Evolutionary conservation across 2,113 vertebrate species (phyloP).

Genomic region (Stomatorhinus ivindoensis): DNA sequence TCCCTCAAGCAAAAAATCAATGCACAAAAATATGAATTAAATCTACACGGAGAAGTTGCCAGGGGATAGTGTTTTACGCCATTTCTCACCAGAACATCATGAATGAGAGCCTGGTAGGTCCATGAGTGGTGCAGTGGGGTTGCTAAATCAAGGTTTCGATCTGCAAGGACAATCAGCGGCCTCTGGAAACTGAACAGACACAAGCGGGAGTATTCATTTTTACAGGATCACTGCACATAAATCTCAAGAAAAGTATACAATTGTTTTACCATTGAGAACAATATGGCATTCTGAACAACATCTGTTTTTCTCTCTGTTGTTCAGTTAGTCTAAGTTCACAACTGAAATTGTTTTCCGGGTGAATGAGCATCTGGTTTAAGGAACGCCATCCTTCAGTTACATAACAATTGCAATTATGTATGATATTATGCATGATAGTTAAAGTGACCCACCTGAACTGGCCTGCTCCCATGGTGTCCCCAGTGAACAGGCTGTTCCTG

Average conservation of each 20-base stretch:
- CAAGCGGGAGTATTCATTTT: neutral
- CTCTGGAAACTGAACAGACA: conserved; percentile 81
- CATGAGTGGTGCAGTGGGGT: conserved; percentile 97
- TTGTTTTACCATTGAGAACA: neutral
- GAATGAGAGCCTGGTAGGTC: conserved; percentile 98
- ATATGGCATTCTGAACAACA: neutral
- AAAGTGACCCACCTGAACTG: conserved; percentile 77
- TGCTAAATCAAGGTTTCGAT: conserved; percentile 95
- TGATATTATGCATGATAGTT: neutral
- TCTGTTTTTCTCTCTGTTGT: neutral
- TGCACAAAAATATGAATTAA: neutral
- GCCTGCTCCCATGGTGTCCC: conserved; percentile 83
- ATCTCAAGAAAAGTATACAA: neutral
- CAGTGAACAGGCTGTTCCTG: conserved; percentile 95
- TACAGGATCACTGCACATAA: neutral
- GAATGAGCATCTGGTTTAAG: neutral
- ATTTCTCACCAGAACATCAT: conserved; percentile 89
- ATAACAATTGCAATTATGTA: neutral
- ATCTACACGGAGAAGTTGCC: neutral
- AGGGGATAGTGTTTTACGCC: neutral
- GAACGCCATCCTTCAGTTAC: neutral
- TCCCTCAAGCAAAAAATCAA: neutral
- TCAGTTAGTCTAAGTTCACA: neutral
- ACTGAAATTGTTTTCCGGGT: neutral
- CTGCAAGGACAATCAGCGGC: conserved; percentile 86